Evolutionary conservation across 1,140 invertebrate genomes (phyloP).

Genomic region (Arion vulgaris): DNA sequence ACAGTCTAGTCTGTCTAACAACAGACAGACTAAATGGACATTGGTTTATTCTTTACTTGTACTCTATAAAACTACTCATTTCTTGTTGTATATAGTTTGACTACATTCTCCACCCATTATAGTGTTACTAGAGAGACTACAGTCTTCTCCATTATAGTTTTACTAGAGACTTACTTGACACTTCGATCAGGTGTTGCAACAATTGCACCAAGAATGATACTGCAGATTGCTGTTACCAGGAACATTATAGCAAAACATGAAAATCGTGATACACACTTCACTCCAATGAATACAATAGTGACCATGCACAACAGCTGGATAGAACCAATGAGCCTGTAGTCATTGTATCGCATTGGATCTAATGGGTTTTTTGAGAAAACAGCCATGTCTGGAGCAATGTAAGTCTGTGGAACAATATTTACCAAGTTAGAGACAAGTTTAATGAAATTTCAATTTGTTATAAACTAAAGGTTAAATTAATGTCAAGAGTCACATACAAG

Average conservation of each 20-base stretch:
- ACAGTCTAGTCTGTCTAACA: no score
- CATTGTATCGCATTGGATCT: constrained; percentile 79
- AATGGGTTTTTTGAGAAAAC: constrained; percentile 78
- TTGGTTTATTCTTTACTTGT: no score
- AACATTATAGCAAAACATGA: constrained; percentile 94
- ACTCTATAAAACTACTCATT: no score
- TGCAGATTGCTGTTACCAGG: constrained; percentile 93
- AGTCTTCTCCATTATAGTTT: no score
- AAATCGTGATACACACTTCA: constrained; percentile 98
- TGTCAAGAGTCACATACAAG: no score
- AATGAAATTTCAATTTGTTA: neutral
- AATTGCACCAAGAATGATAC: constrained; percentile 95
- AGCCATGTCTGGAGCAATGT: constrained; percentile 92
- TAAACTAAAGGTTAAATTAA: no score
- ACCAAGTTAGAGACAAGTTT: neutral
- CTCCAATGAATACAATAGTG: constrained; percentile 94
- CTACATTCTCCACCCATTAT: no score
- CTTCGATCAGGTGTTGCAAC: constrained; percentile 89
- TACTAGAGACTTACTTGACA: constrained; percentile 56
- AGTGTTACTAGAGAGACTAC: no score
- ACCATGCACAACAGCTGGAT: constrained; percentile 90
- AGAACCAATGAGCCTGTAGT: constrained; percentile 96
- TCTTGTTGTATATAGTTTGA: no score
- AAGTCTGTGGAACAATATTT: constrained; percentile 80
- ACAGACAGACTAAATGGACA: no score